Evolutionary conservation across 2,113 vertebrate species (phyloP).

Genomic region (Calcarius ornatus): DNA sequence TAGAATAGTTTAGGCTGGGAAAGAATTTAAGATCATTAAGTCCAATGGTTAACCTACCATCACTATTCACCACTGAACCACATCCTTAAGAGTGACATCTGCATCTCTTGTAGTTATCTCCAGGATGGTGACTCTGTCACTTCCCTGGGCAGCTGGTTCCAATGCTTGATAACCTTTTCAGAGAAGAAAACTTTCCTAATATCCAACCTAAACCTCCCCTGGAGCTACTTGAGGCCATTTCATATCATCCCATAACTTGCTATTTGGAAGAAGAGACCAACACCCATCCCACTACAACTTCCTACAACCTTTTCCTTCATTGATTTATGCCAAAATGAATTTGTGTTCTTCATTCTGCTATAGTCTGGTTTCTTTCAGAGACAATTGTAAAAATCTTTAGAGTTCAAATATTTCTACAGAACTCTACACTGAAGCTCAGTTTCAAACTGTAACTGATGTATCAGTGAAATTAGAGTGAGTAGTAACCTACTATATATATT

Average conservation of each 20-base stretch:
- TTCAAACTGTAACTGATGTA: background rate
- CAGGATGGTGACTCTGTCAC: background rate
- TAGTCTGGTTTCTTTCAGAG: background rate
- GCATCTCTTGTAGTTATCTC: background rate
- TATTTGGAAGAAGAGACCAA: background rate
- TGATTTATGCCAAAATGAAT: background rate
- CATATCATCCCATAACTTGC: background rate
- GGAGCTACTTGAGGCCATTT: background rate
- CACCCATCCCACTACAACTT: background rate
- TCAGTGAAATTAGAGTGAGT: background rate
- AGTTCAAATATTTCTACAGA: background rate
- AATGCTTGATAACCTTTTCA: background rate
- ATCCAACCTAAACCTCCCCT: background rate
- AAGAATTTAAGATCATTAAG: background rate
- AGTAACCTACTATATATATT: background rate
- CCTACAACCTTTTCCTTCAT: background rate
- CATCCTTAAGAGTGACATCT: accelerated
- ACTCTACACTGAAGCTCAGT: background rate
- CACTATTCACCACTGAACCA: background rate
- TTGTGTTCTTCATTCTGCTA: background rate
- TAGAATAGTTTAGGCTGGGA: background rate
- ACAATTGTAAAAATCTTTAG: background rate
- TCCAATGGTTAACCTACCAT: background rate
- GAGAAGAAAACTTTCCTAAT: background rate
- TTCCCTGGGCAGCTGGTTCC: background rate